A percentile compares a stretch with the other conserved stretches of the same genome.
Evolutionary conservation across 2,113 vertebrate species (phyloP).

Genomic region (Rana temporaria): DNA sequence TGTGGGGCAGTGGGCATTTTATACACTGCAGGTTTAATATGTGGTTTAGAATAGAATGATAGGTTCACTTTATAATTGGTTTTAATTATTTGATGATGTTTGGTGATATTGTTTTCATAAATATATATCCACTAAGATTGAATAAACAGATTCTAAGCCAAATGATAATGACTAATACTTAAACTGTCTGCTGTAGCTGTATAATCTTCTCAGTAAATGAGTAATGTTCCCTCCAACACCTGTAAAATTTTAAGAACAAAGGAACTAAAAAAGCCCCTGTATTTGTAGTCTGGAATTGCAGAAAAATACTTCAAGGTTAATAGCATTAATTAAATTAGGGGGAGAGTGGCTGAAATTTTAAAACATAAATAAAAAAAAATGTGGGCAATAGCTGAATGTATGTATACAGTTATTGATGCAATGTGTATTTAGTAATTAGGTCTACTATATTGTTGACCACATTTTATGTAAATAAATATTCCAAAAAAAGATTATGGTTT

Average conservation of each 20-base stretch:
- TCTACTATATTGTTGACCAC: neutral
- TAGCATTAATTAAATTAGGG: slow-evolving; percentile 16
- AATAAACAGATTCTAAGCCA: neutral
- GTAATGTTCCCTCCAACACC: slow-evolving; percentile 21
- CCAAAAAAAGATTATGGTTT: too few relatives aligned
- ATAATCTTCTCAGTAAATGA: slow-evolving; percentile 17
- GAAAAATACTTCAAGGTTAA: slow-evolving; percentile 22
- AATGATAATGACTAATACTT: neutral
- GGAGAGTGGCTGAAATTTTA: slow-evolving; percentile 7
- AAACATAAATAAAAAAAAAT: slow-evolving; percentile 32
- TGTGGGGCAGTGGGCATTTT: too few relatives aligned
- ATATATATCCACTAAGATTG: neutral
- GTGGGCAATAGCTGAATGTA: neutral
- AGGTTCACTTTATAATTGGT: neutral
- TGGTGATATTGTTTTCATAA: neutral
- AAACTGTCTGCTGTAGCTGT: slow-evolving; percentile 10
- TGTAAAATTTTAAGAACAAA: slow-evolving; percentile 22
- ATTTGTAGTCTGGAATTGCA: neutral
- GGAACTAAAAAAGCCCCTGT: slow-evolving; percentile 5
- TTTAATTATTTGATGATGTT: neutral
- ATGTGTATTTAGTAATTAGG: neutral
- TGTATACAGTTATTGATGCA: neutral
- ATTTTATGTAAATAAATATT: neutral
- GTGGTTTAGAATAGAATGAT: neutral
- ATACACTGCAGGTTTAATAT: too few relatives aligned